Base-by-base conservation (phyloP, 2,888 invertebrate genomes). In the Tenthredo amoena region DNA sequence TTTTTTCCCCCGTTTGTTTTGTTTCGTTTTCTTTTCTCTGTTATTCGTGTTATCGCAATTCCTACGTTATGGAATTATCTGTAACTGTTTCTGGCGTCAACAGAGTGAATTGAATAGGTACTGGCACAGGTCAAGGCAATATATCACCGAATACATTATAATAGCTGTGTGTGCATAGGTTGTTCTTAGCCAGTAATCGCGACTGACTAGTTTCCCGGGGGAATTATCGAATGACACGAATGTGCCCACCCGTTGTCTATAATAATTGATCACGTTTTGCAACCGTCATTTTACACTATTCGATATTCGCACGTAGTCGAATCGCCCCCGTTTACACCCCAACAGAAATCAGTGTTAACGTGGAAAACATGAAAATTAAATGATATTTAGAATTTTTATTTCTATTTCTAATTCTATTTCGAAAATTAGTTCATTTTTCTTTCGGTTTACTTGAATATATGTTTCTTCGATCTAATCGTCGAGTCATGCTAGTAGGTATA, bases 191-290 rank as follows among this genome's bases (percentile, higher is more conserved):
- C 77, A 7, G 68, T 40, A 62, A 34, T 62, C n/a, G 58, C 81
- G 58, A 62, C 58, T 81, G 37, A 50, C 43, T 62, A 26, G 21
- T 81, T 62, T 62, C 37, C 34, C 47, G 10, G 26, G 15, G 62
- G 10, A 81, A 81, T 81, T 81, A 81, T 81, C 81, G 81, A 58
- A 81, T 68, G 81, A 81, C 81, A 62, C 40, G 81, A 15, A 43
- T 74, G n/a, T 43, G 12, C 43, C 26, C 7, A 26, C 10, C 43
- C 72, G 40, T 43, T 21, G 43, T 43, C 72, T 74, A 34, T 68
- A 68, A 68, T 34, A 43, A 40, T 43, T 74, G 72, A 74, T 74
- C 72, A 74, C 72, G 40, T 74, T 74, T 74, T 74, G 72, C 72
- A 43, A 74, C 72, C 3, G 72, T 74, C 72, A 74, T 74, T 43